These are phyloP conservation scores for Zygogramma bicolorata DNA, from an alignment of 2,888 invertebrate genomes.

Conservation along the genomic window DNA sequence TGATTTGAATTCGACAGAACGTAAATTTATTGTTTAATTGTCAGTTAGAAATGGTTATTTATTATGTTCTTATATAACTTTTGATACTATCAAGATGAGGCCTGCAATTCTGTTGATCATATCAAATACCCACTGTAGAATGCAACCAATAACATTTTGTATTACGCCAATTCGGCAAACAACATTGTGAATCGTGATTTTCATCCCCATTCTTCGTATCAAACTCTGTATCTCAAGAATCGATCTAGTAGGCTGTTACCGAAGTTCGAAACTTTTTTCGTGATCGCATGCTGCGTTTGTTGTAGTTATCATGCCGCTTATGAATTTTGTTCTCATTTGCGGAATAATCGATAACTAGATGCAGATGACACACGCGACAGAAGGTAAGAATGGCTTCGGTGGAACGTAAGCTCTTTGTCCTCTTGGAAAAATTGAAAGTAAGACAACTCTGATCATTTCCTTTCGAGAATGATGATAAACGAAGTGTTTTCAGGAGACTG, in stretches of 20 bases:
- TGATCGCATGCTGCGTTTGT: constrained; percentile 51
- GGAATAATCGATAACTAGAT: constrained; percentile 56
- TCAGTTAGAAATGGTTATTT: no score
- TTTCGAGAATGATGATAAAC: constrained; percentile 16
- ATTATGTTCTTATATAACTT: no score
- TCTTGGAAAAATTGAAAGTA: constrained; percentile 59
- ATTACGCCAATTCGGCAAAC: no score
- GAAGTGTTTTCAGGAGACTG: constrained; percentile 53
- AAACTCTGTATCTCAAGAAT: not conserved
- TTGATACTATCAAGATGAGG: no score
- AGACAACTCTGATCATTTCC: constrained; percentile 13
- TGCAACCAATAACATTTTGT: no score
- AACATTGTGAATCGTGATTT: no score
- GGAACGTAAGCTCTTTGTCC: constrained; percentile 57
- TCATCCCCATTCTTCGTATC: no score
- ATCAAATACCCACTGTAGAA: no score
- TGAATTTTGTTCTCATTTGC: constrained; percentile 55
- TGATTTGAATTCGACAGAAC: no score
- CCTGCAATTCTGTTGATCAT: no score
- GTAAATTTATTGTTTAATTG: no score
- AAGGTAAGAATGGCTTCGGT: constrained; percentile 56
- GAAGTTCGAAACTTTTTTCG: constrained; percentile 6
- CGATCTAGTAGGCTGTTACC: not conserved
- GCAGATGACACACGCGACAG: constrained; percentile 58
- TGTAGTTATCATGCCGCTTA: constrained; percentile 43